Base-by-base conservation (phyloP, 2,113 vertebrate genomes). In the Gallinago paraguaiae region DNA sequence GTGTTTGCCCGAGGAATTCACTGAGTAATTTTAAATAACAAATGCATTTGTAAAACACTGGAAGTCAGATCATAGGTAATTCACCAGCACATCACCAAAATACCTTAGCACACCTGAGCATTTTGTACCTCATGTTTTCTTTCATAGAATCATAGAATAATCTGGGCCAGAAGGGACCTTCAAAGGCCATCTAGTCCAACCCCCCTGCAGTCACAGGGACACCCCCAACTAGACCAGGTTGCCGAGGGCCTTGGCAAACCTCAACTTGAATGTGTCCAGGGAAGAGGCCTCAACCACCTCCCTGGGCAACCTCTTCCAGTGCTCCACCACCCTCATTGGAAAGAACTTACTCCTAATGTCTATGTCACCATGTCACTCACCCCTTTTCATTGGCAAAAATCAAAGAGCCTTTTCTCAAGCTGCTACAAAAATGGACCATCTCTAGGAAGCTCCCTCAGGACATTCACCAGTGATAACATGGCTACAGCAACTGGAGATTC, bases 381-480 rank as follows among this genome's bases (percentile, higher is more conserved):
- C 19, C 5, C 28, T 48, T 64, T 57, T 50, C n/a, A 70, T 24
- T 10, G 31, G 41, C 1, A 41, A 45, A 45, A 91, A 71, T 30
- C 20, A 84, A 92, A 75, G 46, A 17, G 4, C 1, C 11, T 84
- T 71, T 25, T 43, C 20, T 50, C 51, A 86, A 64, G 65, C 39
- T 81, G 35, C 37, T 67, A 53, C 37, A 90, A 88, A 45, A 35
- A 79, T 5, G 9, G 20, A 43, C 20, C 56, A 43, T 41, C 31
- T 60, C 60, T 43, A 68, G 39, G 23, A 92, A 91, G 27, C 20
- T 82, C 69, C 48, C 33, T 45, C 35, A 71, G 30, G 24, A 27
- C 37, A 30, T 0, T 39, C 8, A 11, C 17, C 86, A 22, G 22
- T 30, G 46, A 81, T 28, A 84, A n/a, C 1, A 1, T 4, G 14